Percentiles rank a stretch among this genome's conserved stretches.
These are phyloP conservation scores for Stercorarius parasiticus DNA, from an alignment of 2,113 vertebrate species.

Conservation along the genomic window DNA sequence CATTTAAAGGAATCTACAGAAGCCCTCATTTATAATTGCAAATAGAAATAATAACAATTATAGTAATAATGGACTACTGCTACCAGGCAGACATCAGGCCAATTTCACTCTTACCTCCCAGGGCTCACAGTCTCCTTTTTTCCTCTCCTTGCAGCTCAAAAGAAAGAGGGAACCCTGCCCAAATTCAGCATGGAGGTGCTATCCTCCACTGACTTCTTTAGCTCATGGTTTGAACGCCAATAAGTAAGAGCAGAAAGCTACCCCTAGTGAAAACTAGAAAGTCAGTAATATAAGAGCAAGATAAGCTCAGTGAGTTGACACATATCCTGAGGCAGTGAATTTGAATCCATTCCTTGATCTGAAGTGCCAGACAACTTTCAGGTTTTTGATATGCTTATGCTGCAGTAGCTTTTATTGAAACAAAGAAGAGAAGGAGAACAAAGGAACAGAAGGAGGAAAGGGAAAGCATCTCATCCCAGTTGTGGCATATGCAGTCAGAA, in stretches of 20 bases:
- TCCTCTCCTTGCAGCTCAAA: background rate
- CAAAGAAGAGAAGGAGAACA: constrained; percentile 48
- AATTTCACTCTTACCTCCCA: background rate
- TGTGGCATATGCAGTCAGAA: background rate
- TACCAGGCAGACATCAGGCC: background rate
- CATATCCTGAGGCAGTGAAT: constrained; percentile 70
- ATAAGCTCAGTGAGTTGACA: constrained; percentile 51
- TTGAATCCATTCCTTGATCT: constrained; percentile 71
- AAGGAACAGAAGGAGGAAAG: constrained; percentile 21
- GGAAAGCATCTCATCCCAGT: background rate
- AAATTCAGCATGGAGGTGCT: background rate
- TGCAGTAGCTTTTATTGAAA: constrained; percentile 56
- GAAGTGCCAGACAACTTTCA: constrained; percentile 65
- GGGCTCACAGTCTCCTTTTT: background rate
- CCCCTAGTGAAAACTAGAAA: constrained; percentile 28
- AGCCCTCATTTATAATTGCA: background rate
- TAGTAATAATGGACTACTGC: background rate
- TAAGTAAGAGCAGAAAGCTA: background rate
- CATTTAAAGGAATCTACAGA: background rate
- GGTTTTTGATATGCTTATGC: constrained; percentile 60
- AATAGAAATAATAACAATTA: background rate
- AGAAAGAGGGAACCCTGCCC: background rate
- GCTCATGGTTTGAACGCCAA: background rate
- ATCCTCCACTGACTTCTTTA: background rate
- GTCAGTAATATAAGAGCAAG: constrained; percentile 48